phyloP scores from a whole-genome alignment of 2,888 invertebrate species.

The Himalopsyche tibetana region DNA sequence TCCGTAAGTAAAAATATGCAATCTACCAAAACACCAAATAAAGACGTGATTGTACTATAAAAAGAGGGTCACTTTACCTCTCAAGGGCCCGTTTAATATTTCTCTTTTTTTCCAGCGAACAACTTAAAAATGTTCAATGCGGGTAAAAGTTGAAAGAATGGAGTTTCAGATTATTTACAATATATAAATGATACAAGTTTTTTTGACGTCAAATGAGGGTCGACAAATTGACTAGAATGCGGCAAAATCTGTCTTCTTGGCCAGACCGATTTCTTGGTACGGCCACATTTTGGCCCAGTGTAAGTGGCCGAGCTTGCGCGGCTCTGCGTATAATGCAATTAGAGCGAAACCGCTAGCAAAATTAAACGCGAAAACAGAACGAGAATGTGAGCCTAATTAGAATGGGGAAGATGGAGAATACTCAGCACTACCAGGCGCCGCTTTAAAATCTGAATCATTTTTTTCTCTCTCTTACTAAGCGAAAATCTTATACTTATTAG shows the following conservation, averaged over 20 bases:
- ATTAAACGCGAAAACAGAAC: conserved; percentile 77
- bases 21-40: too few relatives aligned
- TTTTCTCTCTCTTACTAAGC: not conserved
- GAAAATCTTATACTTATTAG: not conserved
- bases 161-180: too few relatives aligned
- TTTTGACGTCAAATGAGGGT: too few relatives aligned
- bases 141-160: too few relatives aligned
- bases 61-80: too few relatives aligned
- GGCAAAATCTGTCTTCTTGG: not conserved
- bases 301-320: conserved; percentile 62
- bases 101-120: too few relatives aligned
- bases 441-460: conserved; percentile 18
- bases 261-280: not conserved
- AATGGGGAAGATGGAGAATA: conserved; percentile 70
- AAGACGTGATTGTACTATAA: too few relatives aligned
- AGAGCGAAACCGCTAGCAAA: conserved; percentile 77
- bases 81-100: too few relatives aligned
- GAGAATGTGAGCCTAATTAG: conserved; percentile 80
- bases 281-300: conserved; percentile 50
- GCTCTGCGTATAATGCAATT: conserved; percentile 78
- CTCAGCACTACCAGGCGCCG: conserved; percentile 6
- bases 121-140: too few relatives aligned
- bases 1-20: too few relatives aligned
- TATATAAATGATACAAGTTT: too few relatives aligned
- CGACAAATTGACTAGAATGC: too few relatives aligned